Evolutionary conservation across 2,113 vertebrate species (phyloP).

Genomic region (Toxostoma redivivum): DNA sequence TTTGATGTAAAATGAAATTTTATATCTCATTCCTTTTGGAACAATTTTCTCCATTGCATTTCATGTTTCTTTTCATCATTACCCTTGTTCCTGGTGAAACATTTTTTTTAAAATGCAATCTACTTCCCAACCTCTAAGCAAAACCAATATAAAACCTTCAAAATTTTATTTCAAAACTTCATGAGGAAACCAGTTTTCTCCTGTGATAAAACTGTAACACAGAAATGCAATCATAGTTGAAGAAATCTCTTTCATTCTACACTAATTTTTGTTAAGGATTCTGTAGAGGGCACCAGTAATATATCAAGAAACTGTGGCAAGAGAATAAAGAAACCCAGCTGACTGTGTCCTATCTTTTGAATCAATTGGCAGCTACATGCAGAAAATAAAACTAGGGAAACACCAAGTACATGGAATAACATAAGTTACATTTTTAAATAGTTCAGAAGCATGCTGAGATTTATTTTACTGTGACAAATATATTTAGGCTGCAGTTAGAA

Average conservation of each 20-base stretch:
- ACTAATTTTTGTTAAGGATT: not conserved
- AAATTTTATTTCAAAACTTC: not conserved
- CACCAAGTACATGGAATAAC: not conserved
- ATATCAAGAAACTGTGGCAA: not conserved
- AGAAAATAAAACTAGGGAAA: not conserved
- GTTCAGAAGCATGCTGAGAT: not conserved
- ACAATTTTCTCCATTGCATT: not conserved
- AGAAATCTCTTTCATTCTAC: not conserved
- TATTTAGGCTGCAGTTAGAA: not conserved
- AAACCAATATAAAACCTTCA: not conserved
- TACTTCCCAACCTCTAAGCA: not conserved
- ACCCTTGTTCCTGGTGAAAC: not conserved
- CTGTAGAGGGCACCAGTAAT: slow-evolving; percentile 9
- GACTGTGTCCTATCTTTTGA: not conserved
- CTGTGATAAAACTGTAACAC: not conserved
- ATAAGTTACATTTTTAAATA: not conserved
- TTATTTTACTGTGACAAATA: not conserved
- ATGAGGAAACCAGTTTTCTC: not conserved
- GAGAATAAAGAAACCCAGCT: not conserved
- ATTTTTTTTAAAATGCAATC: not conserved
- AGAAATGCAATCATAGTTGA: not conserved
- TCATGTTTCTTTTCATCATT: not conserved
- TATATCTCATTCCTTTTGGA: not conserved
- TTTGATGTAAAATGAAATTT: not conserved
- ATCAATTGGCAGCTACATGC: not conserved